phyloP scores from a whole-genome alignment of 1,140 invertebrate species.

The Medauroidea extradentata region DNA sequence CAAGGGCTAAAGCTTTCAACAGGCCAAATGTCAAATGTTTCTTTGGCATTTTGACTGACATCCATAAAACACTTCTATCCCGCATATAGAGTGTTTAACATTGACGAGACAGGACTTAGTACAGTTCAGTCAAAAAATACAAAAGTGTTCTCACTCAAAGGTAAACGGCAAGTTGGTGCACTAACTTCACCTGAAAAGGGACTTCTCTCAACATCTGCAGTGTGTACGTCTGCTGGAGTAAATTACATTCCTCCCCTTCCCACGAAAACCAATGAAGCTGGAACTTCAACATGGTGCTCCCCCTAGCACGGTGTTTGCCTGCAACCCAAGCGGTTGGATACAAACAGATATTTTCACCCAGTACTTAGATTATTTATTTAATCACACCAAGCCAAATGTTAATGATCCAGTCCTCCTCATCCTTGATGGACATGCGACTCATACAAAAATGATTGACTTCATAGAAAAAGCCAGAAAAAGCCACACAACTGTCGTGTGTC shows the following conservation, averaged over 20 bases:
- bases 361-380: conserved; percentile 26
- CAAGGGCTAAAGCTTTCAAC: conserved; percentile 37
- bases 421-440: conserved; percentile 8
- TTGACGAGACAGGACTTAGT: conserved; percentile 38
- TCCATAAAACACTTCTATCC: conserved; percentile 24
- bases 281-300: conserved; percentile 23
- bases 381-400: conserved; percentile 18
- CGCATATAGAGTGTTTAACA: conserved; percentile 34
- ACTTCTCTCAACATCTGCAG: conserved; percentile 18
- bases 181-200: conserved; percentile 32
- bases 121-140: conserved; percentile 36
- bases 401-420: conserved; percentile 23
- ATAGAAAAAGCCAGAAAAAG: conserved; percentile 26
- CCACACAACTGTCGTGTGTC: conserved; percentile 21
- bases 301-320: conserved; percentile 18
- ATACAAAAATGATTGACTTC: conserved; percentile 12
- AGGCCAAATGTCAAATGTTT: conserved; percentile 29
- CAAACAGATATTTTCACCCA: conserved; percentile 4
- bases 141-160: conserved; percentile 34
- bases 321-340: conserved; percentile 24
- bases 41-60: conserved; percentile 14
- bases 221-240: conserved; percentile 31
- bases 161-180: conserved; percentile 29
- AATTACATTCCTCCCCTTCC: conserved; percentile 26
- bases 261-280: conserved; percentile 18